phyloP scores from a whole-genome alignment of 1,140 invertebrate species.

The Drosophila truncata region DNA sequence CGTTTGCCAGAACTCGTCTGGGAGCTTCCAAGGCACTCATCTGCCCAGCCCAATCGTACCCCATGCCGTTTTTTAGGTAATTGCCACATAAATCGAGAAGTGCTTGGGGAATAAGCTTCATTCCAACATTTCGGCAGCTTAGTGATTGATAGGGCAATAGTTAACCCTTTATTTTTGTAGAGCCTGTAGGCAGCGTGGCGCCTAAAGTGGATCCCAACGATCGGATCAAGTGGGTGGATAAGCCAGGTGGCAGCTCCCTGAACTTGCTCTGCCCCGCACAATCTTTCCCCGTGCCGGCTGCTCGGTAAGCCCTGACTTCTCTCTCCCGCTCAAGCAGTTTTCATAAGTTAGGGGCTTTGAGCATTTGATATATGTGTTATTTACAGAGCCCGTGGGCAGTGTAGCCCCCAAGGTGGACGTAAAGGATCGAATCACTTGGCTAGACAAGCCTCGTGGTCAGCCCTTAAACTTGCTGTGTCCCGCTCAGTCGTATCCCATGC shows the following conservation, averaged over 20 bases:
- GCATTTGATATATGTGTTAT: too few relatives aligned
- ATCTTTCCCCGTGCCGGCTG: conserved; percentile 88
- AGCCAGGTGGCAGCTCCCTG: conserved; percentile 54
- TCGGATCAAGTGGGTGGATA: conserved; percentile 78
- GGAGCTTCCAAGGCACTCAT: conserved; percentile 86
- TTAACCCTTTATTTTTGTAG: conserved; percentile 85
- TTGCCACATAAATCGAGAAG: conserved; percentile 37
- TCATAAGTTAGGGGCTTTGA: not conserved
- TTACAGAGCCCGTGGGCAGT: conserved; percentile 86
- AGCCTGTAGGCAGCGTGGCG: conserved; percentile 91
- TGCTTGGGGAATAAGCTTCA: not conserved
- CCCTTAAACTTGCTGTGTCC: conserved; percentile 86
- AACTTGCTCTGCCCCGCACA: conserved; percentile 89
- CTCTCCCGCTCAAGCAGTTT: conserved; percentile 44
- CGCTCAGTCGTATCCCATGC: conserved; percentile 89
- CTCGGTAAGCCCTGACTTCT: conserved; percentile 85
- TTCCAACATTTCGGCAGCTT: conserved; percentile 44
- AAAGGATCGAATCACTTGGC: conserved; percentile 87
- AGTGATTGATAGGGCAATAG: not conserved
- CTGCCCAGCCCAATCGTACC: conserved; percentile 89
- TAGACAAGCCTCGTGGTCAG: conserved; percentile 85
- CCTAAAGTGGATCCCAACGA: conserved; percentile 91
- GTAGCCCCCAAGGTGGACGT: conserved; percentile 88
- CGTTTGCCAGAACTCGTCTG: conserved; percentile 81
- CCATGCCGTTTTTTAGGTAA: conserved; percentile 88